Percentiles rank a stretch among this genome's conserved stretches.
Evolutionary conservation across 2,113 vertebrate genomes (phyloP).

Genomic region (Hucho hucho): DNA sequence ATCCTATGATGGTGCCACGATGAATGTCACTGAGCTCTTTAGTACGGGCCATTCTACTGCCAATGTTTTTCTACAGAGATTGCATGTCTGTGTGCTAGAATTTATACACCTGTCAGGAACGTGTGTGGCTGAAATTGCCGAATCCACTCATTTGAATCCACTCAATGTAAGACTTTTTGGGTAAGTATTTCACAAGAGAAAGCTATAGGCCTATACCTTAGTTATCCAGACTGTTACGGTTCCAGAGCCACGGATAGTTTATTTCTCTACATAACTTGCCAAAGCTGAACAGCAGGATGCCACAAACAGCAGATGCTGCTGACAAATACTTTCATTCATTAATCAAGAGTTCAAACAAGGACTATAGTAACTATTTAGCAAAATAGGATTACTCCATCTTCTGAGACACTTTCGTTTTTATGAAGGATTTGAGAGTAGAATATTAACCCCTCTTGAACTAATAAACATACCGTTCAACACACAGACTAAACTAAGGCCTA

Average conservation of each 20-base stretch:
- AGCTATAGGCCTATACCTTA: background rate
- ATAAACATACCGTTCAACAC: background rate
- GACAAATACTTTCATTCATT: conserved; percentile 7
- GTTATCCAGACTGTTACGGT: background rate
- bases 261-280: background rate
- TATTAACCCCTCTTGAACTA: background rate
- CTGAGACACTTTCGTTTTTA: background rate
- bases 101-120: no score
- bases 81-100: no score
- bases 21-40: no score
- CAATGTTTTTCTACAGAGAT: no score
- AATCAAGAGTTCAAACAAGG: background rate
- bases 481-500: background rate
- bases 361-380: background rate
- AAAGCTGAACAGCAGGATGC: background rate
- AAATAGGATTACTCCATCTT: background rate
- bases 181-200: background rate
- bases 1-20: no score
- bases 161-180: background rate
- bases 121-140: no score
- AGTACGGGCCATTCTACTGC: no score
- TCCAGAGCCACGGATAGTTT: background rate
- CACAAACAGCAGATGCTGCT: conserved; percentile 9
- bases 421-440: background rate
- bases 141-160: no score